A percentile compares a stretch with the other conserved stretches of the same genome.
phyloP scores from a whole-genome alignment of 2,113 vertebrate species.

The Pteropus alecto region DNA sequence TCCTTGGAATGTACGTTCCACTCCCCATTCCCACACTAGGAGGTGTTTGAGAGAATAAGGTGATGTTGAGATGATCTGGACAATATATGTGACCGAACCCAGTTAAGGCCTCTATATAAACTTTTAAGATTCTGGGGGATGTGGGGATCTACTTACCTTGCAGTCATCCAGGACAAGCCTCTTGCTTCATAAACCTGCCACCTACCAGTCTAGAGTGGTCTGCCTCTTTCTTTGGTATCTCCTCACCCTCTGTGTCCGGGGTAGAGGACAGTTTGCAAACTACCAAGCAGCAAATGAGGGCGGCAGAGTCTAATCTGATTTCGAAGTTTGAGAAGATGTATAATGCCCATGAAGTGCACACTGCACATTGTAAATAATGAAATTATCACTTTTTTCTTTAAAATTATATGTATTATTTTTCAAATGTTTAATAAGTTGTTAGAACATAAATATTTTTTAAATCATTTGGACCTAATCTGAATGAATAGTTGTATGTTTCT shows the following conservation, averaged over 20 bases:
- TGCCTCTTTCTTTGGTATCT: neutral
- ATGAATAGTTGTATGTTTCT: neutral
- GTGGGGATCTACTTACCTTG: neutral
- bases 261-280: neutral
- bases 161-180: neutral
- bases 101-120: neutral
- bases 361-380: neutral
- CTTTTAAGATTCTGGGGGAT: neutral
- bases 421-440: neutral
- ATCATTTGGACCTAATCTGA: neutral
- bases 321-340: neutral
- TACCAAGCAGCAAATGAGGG: neutral
- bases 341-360: neutral
- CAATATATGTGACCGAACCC: neutral
- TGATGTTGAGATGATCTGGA: neutral
- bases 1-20: neutral
- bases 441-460: neutral
- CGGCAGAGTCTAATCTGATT: neutral
- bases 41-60: neutral
- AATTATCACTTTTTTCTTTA: neutral
- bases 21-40: neutral
- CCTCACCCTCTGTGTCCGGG: neutral
- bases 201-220: too few relatives aligned
- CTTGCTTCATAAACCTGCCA: neutral
- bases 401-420: neutral